Evolutionary conservation across 2,113 vertebrate genomes (phyloP), one percentile per base, ranked within the genome.

Genomic region (Elephantulus edwardii): DNA sequence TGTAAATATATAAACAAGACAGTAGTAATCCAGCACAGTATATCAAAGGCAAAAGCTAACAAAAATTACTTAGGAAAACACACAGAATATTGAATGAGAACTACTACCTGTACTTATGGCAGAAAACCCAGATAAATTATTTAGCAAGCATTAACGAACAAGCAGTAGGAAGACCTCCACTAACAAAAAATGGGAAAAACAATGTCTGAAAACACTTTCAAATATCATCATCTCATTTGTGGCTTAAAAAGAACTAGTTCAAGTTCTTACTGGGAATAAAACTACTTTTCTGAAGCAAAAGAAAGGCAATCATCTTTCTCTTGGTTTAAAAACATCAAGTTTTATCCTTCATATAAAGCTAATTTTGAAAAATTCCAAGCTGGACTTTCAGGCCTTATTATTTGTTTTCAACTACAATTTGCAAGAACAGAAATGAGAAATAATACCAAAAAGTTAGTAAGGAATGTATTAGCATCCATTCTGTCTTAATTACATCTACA

Each of bases 201-300:
- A 44, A 5, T 28, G 22, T 77, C 44, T 89, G 56, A 60, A 50
- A 83, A 83, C 4, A n/a, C 44, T 26, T 54, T 84, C 40, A 87
- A 46, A 35, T 28, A 30, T 9, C 16, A 30, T 9, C 16, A 58
- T 16, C 35, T 30, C 3, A 83, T 54, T n/a, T 68, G 13, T 24
- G n/a, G n/a, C 44, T 50, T 82, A 20, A 66, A 87, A 77, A n/a
- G n/a, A n/a, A 64, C 80, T 80, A 52, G 74, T 84, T 90, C 72
- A 56, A 83, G 77, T 88, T 85, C 80, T 71, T 89, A 76, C 0
- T 74, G 64, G 24, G 84, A 50, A 93, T 52, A 85, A 87, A 60
- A 44, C 42, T 70, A 52, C 70, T 83, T 46, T 16, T 83, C 42
- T 90, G 72, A 91, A 90, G 44, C 86, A 93, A 64, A 89, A 87